These are phyloP conservation scores for Oscheius sp. DNA, from an alignment of 2,888 invertebrate genomes.

Conservation along the genomic window DNA sequence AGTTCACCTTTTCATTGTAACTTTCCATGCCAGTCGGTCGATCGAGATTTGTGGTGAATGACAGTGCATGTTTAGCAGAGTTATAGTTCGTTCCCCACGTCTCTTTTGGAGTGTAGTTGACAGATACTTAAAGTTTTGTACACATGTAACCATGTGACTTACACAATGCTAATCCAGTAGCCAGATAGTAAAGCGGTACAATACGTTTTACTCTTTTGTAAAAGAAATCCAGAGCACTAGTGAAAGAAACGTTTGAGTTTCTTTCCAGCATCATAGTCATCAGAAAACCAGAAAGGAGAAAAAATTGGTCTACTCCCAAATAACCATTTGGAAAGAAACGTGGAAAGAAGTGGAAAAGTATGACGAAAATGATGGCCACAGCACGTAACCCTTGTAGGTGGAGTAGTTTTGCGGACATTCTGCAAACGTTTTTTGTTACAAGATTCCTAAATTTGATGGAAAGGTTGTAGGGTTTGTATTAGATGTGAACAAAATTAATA, in stretches of 20 bases:
- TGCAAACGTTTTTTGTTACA: no score
- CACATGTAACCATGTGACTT: background rate
- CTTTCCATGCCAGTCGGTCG: background rate
- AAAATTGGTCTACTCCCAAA: slow-evolving; percentile 28
- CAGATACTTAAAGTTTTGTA: background rate
- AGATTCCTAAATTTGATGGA: no score
- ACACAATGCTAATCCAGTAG: background rate
- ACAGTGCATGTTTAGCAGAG: background rate
- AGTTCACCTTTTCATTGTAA: slow-evolving; percentile 9
- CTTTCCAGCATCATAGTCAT: slow-evolving; percentile 31
- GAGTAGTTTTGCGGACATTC: slow-evolving; percentile 2
- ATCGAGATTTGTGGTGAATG: slow-evolving; percentile 14
- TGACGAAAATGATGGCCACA: slow-evolving; percentile 6
- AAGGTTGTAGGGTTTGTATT: no score
- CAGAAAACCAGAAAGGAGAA: slow-evolving; percentile 26
- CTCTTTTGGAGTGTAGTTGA: background rate
- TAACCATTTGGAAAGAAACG: slow-evolving; percentile 18
- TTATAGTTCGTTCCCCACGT: background rate
- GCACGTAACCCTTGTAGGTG: slow-evolving; percentile 21
- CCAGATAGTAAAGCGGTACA: slow-evolving; percentile 19
- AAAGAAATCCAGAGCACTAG: background rate
- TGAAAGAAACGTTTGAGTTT: background rate
- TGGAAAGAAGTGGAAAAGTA: slow-evolving; percentile 27
- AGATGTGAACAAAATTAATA: no score
- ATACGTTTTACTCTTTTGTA: slow-evolving; percentile 19